Base-by-base conservation (phyloP, 2,888 invertebrate species). In the Lithophane semibrunnea region DNA sequence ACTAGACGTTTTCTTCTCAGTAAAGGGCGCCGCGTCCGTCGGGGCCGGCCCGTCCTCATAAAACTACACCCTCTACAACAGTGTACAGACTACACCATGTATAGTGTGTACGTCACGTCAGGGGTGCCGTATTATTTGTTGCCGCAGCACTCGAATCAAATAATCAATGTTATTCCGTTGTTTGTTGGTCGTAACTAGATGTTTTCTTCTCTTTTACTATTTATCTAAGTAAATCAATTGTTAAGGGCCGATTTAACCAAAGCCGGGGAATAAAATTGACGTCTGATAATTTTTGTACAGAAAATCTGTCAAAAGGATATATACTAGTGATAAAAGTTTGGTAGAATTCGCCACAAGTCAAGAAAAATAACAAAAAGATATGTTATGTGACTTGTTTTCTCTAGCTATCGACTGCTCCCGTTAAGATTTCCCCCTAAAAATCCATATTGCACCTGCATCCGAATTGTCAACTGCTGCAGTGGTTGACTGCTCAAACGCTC, bases 131-230 rank as follows among this genome's bases (percentile, higher is more conserved):
- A 72, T 63, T 77, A 82, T 79, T 74, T 79, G 74, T 73, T 70
- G 67, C 72, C 74, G 66, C 65, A 72, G n/a, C 64, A 56, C 72
- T 82, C 42, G 29, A 61, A 73, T 63, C 54, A 60, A 79, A 80
- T 67, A 80, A 82, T 85, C 79, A 79, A 85, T 85, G 72, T 74
- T 75, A 75, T 82, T 74, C 73, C 37, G 47, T 76, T 77, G 64
- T 71, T 49, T 61, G 24, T 54, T 52, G 68, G 63, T 66, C n/a
- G 63, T 68, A 54, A 71, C 24, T 24, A 58, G n/a, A 79, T 16
- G 13, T 56, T 76, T 65, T 29, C 42, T 37, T 29, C 24, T 58
- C 37, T 64, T 18, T 49, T n/a, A n/a, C n/a, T n/a, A n/a, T n/a
- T n/a, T n/a, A n/a, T n/a, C n/a, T n/a, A n/a, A n/a, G n/a, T n/a